These are phyloP conservation scores for Coboldia fuscipes DNA, from an alignment of 1,140 invertebrate genomes.

Conservation along the genomic window DNA sequence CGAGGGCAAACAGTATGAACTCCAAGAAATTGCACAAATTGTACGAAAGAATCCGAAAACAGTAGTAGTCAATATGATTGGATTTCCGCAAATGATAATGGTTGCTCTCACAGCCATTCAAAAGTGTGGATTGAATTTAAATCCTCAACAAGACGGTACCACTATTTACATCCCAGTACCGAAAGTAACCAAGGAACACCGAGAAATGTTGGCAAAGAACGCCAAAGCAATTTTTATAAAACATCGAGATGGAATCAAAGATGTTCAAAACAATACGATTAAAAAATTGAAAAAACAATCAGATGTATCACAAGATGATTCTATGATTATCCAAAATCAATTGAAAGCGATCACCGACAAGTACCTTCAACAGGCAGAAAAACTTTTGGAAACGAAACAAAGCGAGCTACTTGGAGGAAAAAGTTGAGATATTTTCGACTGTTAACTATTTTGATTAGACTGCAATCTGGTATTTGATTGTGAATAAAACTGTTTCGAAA, in stretches of 20 bases:
- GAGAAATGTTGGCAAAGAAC: constrained; percentile 68
- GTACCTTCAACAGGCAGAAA: constrained; percentile 41
- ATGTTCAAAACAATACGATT: constrained; percentile 50
- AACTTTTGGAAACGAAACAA: constrained; percentile 41
- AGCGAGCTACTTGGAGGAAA: constrained; percentile 42
- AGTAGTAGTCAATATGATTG: constrained; percentile 56
- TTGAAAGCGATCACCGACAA: constrained; percentile 38
- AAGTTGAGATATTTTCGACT: constrained; percentile 3
- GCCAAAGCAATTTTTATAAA: constrained; percentile 65
- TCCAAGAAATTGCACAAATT: constrained; percentile 81
- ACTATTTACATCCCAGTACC: constrained; percentile 71
- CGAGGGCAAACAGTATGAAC: constrained; percentile 58
- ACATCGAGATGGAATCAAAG: constrained; percentile 53
- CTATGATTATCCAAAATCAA: constrained; percentile 40
- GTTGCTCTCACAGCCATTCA: constrained; percentile 49
- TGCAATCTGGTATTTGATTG: no score
- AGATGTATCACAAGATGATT: constrained; percentile 39
- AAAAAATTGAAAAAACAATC: constrained; percentile 44
- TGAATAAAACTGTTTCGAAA: no score
- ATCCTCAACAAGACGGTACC: constrained; percentile 86
- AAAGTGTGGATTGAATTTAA: constrained; percentile 73
- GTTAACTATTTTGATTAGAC: no score
- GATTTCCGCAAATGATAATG: constrained; percentile 67
- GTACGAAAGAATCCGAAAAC: constrained; percentile 69
- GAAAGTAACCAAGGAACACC: constrained; percentile 79